Evolutionary conservation across 2,888 invertebrate species (phyloP), one percentile per base, ranked within the genome.

Genomic region (Acheta domesticus): DNA sequence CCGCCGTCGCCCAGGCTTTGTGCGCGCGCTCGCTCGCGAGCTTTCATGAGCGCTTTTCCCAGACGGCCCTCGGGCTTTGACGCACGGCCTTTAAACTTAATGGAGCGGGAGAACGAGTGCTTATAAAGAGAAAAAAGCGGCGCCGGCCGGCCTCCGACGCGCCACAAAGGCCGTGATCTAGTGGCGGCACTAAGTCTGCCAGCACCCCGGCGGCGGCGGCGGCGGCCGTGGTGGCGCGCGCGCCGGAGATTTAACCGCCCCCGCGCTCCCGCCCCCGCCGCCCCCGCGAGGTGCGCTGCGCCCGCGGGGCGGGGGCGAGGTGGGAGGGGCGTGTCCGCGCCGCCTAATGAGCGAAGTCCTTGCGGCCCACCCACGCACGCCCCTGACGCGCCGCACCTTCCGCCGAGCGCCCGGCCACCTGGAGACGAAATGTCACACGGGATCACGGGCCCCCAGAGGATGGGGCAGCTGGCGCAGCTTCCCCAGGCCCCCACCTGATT

Each of bases 71-170:
- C 62, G 62, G 16, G 62, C 48, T 21, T 77, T 77, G 77, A 77
- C 77, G 77, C n/a, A 77, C 49, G 77, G 49, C 77, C 77, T 77
- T 21, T 77, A 77, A 49, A 49, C 36, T 50, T 77, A 77, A 77
- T 77, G 77, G 77, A 77, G 49, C 77, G 77, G 16, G 50, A 50
- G 50, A 77, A 77, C 48, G 77, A 77, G 77, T 77, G 48, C 77
- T 49, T 48, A 50, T 49, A 49, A 77, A 77, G 50, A 77, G 77
- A 62, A 62, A 62, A 62, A 62, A 62, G 62, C 62, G 62, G 62
- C 62, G 62, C 62, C 62, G 62, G 62, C 62, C 62, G 62, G 62
- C 62, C 62, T 62, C 62, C 62, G 62, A 62, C n/a, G 62, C 62
- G 62, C 62, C 62, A 62, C 62, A 62, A 62, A 62, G 62, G 62